Evolutionary conservation across 2,888 invertebrate genomes (phyloP), one percentile per base, ranked within the genome.

Genomic region (Muscina levida): DNA sequence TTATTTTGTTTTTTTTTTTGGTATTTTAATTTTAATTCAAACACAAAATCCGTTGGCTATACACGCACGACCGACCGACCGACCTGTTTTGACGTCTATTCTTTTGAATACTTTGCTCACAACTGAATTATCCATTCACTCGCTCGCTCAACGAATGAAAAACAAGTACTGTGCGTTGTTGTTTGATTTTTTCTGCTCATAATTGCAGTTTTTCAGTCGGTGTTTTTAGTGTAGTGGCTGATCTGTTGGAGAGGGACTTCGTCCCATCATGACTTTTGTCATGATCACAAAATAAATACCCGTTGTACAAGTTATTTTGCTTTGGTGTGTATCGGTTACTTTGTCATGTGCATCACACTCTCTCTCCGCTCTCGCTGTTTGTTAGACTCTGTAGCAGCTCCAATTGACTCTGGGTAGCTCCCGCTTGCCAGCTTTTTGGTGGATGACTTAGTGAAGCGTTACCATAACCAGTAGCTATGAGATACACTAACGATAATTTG

Each of bases 221-320:
- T 59, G 8, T 37, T 59, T n/a, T 57, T 57, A 15, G 13, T 24
- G 17, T 59, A 26, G n/a, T n/a, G n/a, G 65, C 31, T 77, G 77
- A 81, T 81, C 77, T 67, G 77, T 53, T 56, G 39, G 42, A 42
- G 24, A 48, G 6, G 51, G 10, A 48, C 15, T 51, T 22, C 19
- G 6, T 51, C 22, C 22, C 22, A 59, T 31, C 57, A 15, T 17
- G 31, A n/a, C 46, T 17, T 15, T 15, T 17, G 1, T 13, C 46
- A 70, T 71, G 65, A 77, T 72, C 59, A 19, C 72, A 53, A 59
- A 6, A 39, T 4, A 22, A 59, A 70, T 65, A 59, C 31, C 68
- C 19, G 74, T 74, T 77, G 77, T 72, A 72, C 81, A 74, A 70
- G 81, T 81, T 80, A 70, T 80, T 19, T 19, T 42, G 2, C 17